phyloP scores from a whole-genome alignment of 2,888 invertebrate genomes.

The Malacosoma neustria region DNA sequence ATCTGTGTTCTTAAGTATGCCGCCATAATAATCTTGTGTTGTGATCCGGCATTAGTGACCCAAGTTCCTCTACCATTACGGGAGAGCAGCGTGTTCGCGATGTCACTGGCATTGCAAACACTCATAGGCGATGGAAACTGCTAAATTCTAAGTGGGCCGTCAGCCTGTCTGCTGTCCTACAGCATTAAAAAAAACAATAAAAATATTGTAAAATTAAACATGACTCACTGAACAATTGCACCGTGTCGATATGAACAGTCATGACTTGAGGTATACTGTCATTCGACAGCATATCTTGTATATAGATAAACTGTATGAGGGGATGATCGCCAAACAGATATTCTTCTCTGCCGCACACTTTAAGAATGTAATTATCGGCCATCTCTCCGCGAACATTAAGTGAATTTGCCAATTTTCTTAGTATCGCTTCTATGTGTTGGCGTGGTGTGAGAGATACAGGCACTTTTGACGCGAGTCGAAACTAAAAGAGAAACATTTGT shows the following conservation, averaged over 20 bases:
- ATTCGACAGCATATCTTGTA: conserved; percentile 81
- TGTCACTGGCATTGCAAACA: too few species aligned
- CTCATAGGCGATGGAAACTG: too few species aligned
- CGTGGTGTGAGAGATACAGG: background rate
- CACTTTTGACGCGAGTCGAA: background rate
- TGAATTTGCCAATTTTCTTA: background rate
- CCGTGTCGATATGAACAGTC: conserved; percentile 70
- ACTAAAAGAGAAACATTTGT: background rate
- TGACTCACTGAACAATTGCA: background rate
- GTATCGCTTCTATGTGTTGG: conserved; percentile 71
- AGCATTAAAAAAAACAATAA: too few species aligned
- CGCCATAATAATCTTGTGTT: too few species aligned
- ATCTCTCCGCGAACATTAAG: background rate
- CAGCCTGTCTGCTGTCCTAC: too few species aligned
- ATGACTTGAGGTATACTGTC: conserved; percentile 80
- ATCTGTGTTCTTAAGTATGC: too few species aligned
- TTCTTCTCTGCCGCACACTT: background rate
- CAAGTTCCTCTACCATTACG: too few species aligned
- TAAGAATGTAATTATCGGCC: background rate
- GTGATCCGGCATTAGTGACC: too few species aligned
- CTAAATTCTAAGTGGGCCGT: too few species aligned
- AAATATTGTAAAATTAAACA: background rate
- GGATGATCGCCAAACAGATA: conserved; percentile 84
- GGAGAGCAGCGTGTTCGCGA: too few species aligned
- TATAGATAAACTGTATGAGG: conserved; percentile 83